Evolutionary conservation across 2,888 invertebrate genomes (phyloP), one percentile per base, ranked within the genome.

Genomic region (Seira sanloemensis): DNA sequence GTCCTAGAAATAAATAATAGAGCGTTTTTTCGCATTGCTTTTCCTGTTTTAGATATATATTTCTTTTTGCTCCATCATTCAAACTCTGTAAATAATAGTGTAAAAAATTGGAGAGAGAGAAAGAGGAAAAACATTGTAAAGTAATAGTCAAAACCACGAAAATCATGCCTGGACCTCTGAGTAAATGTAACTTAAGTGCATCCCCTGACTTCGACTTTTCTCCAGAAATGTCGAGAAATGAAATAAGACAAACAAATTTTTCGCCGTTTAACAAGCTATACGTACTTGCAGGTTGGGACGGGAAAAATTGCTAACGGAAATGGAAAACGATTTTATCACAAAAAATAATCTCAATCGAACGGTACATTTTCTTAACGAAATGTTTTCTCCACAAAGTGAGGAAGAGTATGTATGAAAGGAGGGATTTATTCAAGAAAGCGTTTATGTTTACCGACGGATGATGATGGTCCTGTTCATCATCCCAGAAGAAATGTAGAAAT

Each of bases 241-340:
- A 69, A 69, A 69, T 69, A 69, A 69, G 69, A 69, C 69, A 69
- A 69, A 69, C 69, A 69, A 69, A 69, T 69, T 69, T 69, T 69
- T 69, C 69, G 37, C 69, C 37, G 37, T 69, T 69, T 25, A 69
- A 37, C 69, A 69, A 37, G 18, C 69, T 26, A 16, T 37, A 21
- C 62, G 12, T n/a, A 23, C 69, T 25, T 16, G 25, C 24, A 67
- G 25, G 16, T 9, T 9, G 69, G 19, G 27, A 19, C 25, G 25
- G n/a, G 25, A 1, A 25, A 67, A 67, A 26, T 26, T 26, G 67
- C n/a, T 67, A 67, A 23, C 27, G 69, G 69, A 69, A 69, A 69
- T 69, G 69, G 69, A 69, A 69, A 69, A 69, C 37, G 25, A 69
- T 69, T 69, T 7, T 26, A 24, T 25, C 25, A 67, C 16, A 67